Conservation (phyloP, 2,113 vertebrate species). For the Salvelinus namaycush region DNA sequence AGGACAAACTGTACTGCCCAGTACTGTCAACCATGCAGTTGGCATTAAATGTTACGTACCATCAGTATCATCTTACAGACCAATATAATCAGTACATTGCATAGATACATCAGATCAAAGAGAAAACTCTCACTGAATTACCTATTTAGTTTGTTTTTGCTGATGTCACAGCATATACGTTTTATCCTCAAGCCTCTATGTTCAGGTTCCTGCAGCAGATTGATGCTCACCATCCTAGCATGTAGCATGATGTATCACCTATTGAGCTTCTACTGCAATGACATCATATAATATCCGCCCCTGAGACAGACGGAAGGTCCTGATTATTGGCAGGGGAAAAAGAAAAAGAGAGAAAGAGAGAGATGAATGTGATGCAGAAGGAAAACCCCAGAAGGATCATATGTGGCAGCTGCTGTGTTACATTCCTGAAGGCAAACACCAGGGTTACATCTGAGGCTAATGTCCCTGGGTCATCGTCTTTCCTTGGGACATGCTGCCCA, state of each 20-base stretch:
- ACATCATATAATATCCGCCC: neutral
- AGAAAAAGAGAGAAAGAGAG: neutral
- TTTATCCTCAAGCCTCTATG: neutral
- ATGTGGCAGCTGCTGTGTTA: constrained; percentile 32
- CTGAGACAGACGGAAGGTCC: neutral
- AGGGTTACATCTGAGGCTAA: constrained; percentile 28
- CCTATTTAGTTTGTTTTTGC: no score
- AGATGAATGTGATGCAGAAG: neutral
- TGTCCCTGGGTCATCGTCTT: constrained; percentile 40
- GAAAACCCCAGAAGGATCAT: constrained; percentile 6
- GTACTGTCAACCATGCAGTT: no score
- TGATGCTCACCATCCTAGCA: neutral
- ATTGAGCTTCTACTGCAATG: no score
- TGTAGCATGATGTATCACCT: neutral
- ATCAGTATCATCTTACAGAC: no score
- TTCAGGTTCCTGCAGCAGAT: neutral
- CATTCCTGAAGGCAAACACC: constrained; percentile 46
- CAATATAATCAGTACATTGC: no score
- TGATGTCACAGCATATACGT: no score
- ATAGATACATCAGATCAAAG: no score
- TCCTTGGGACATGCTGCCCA: constrained; percentile 25
- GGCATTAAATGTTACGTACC: no score
- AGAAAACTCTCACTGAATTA: no score
- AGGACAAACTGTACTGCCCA: no score
- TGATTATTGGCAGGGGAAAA: neutral